phyloP scores from a whole-genome alignment of 2,888 invertebrate species.

The Trichopria drosophilae region DNA sequence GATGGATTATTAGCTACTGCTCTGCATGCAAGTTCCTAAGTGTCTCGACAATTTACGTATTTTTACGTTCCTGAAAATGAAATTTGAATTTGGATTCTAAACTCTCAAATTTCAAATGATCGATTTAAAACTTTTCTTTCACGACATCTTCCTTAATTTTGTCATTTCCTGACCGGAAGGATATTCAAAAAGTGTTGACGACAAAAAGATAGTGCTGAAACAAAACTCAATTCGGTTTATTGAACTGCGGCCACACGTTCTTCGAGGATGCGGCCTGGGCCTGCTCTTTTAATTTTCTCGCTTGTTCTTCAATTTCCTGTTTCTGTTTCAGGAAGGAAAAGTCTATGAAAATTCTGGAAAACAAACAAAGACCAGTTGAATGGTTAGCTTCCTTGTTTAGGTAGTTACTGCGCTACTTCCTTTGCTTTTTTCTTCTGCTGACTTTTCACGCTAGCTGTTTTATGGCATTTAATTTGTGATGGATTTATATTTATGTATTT shows the following conservation, averaged over 20 bases:
- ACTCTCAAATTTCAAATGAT: no score
- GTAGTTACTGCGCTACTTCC: constrained; percentile 2
- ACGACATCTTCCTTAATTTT: no score
- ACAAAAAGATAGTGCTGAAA: background rate
- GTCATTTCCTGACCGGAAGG: no score
- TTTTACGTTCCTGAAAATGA: no score
- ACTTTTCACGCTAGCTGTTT: background rate
- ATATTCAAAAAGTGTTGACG: background rate
- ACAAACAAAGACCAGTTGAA: constrained; percentile 35
- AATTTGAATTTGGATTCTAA: no score
- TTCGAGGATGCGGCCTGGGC: constrained; percentile 53
- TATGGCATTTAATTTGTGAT: constrained; percentile 6
- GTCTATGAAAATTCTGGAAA: constrained; percentile 81
- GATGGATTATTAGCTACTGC: no score
- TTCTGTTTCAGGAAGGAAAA: constrained; percentile 79
- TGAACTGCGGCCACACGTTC: constrained; percentile 58
- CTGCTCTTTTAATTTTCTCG: constrained; percentile 61
- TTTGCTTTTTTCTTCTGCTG: background rate
- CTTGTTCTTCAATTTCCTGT: constrained; percentile 67
- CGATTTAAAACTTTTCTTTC: no score
- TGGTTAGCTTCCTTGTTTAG: constrained; percentile 2
- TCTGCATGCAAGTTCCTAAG: no score
- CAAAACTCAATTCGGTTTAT: constrained; percentile 45
- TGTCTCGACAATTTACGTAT: no score
- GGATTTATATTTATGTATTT: no score